Evolutionary conservation across 2,797 vertebrate genomes (phyloP).

Genomic region (Lerista edwardsae): DNA sequence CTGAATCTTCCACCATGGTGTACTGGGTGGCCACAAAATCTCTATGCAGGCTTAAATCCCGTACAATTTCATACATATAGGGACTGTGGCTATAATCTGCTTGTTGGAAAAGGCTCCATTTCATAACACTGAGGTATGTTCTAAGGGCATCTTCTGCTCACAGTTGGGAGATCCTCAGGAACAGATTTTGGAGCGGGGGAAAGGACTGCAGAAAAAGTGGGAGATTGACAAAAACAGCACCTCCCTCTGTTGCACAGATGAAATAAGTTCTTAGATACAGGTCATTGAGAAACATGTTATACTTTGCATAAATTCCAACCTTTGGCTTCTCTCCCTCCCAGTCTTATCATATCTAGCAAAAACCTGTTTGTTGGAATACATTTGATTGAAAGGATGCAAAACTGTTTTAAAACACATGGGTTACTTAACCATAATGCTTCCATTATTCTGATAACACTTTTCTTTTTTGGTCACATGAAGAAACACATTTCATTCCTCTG

Average conservation of each 20-base stretch:
- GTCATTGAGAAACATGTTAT: no score
- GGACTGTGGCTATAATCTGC: background rate
- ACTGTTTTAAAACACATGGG: background rate
- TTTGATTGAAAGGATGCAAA: background rate
- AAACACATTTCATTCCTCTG: background rate
- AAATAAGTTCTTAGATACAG: no score
- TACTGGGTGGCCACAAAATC: background rate
- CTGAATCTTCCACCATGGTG: background rate
- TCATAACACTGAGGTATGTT: background rate
- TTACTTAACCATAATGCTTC: background rate
- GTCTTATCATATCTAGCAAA: background rate
- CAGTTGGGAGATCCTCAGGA: no score
- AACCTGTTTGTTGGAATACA: background rate
- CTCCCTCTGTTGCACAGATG: no score
- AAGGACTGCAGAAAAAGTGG: no score
- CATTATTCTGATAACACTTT: constrained; percentile 12
- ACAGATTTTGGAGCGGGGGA: no score
- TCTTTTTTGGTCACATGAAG: constrained; percentile 10
- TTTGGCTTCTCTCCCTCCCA: no score
- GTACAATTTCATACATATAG: no score
- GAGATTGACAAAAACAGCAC: no score
- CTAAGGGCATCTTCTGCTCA: no score
- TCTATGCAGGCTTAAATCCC: no score
- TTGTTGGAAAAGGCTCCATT: background rate
- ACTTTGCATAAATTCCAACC: no score